A percentile compares a stretch with the other conserved stretches of the same genome.
Conservation (phyloP, 2,113 vertebrate genomes). For the Natator depressus region DNA sequence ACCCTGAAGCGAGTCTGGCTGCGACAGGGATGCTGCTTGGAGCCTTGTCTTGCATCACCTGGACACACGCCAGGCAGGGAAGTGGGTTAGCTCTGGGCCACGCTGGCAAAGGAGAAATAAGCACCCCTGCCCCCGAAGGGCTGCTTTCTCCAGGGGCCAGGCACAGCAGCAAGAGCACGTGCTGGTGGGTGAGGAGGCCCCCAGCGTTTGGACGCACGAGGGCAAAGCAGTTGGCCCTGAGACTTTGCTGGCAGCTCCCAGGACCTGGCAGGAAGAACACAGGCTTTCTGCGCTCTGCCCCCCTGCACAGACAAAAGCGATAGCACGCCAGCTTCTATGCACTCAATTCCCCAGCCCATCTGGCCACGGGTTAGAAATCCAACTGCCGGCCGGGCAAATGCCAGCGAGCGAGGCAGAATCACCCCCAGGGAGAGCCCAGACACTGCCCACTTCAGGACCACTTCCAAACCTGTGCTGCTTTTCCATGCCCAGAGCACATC, state of each 20-base stretch:
- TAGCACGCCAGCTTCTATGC: background rate
- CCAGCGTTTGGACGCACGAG: background rate
- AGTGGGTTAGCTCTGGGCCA: background rate
- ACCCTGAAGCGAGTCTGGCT: background rate
- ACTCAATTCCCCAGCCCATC: background rate
- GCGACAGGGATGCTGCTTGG: background rate
- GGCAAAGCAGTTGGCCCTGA: background rate
- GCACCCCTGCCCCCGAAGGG: background rate
- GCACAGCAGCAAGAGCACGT: background rate
- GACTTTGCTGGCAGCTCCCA: background rate
- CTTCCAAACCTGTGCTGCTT: no score
- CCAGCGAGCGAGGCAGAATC: background rate
- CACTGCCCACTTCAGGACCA: no score
- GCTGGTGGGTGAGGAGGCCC: background rate
- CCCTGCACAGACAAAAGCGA: background rate
- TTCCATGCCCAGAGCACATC: no score
- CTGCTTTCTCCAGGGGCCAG: background rate
- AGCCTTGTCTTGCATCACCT: no score
- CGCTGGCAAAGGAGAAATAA: no score
- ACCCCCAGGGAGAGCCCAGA: background rate
- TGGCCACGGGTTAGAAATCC: background rate
- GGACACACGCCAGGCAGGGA: background rate
- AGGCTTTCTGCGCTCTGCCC: background rate
- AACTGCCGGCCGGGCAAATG: background rate
- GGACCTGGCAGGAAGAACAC: background rate